Conservation (phyloP, 2,797 vertebrate genomes). For the Amazona ochrocephala region DNA sequence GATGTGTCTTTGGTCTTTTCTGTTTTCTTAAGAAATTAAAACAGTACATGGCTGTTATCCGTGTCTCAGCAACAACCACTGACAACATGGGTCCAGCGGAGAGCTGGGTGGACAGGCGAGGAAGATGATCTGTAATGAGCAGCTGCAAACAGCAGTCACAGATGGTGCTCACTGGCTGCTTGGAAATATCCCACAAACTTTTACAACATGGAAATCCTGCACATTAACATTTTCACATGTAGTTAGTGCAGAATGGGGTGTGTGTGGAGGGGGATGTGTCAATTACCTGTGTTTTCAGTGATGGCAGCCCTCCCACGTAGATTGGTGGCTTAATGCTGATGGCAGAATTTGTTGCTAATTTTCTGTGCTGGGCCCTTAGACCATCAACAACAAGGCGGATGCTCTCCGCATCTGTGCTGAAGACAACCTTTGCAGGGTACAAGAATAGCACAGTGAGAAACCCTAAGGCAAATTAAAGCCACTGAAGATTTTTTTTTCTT, state of each 20-base stretch:
- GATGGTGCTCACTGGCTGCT: rapidly evolving
- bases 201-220: neutral
- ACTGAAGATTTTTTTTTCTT: neutral
- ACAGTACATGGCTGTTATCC: neutral
- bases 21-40: neutral
- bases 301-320: slow-evolving; percentile 83
- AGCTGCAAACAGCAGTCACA: neutral
- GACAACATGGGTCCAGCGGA: neutral
- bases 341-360: slow-evolving; percentile 71
- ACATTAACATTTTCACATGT: neutral
- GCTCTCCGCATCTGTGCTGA: slow-evolving; percentile 82
- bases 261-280: too few species aligned
- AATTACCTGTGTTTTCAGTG: slow-evolving; percentile 72
- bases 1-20: neutral
- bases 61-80: neutral
- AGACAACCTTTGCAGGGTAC: slow-evolving; percentile 79
- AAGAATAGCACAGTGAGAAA: slow-evolving; percentile 7
- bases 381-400: slow-evolving; percentile 87
- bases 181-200: neutral
- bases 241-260: neutral
- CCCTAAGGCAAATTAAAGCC: neutral
- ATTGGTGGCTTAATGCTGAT: slow-evolving; percentile 77
- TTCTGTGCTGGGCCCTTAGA: slow-evolving; percentile 83
- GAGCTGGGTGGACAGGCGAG: neutral
- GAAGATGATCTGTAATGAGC: neutral